Conservation (phyloP, 2,797 vertebrate genomes). For the Muscicapa striata region DNA sequence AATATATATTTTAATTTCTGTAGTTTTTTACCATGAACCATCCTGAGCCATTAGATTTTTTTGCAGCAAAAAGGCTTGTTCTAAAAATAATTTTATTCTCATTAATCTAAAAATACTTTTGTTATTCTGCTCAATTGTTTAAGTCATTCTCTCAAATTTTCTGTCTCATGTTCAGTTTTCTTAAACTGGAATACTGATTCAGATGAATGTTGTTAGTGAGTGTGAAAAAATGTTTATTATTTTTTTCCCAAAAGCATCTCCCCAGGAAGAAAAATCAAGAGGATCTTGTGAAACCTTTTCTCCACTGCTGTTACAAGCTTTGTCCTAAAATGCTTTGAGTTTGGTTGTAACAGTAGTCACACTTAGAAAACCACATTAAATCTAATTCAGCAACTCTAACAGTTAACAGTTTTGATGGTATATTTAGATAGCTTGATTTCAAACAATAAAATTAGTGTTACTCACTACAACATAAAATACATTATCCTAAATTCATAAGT, state of each 20-base stretch:
- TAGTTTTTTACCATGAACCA: neutral
- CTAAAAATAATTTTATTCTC: constrained; percentile 17
- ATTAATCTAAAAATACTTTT: neutral
- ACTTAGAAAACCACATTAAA: neutral
- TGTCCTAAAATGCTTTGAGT: neutral
- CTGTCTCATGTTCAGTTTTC: neutral
- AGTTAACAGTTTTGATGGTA: neutral
- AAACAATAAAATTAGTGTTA: neutral
- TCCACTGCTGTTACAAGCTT: neutral
- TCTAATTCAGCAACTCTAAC: neutral
- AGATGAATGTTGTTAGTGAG: neutral
- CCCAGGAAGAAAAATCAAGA: neutral
- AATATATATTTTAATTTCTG: neutral
- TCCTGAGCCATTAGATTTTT: neutral
- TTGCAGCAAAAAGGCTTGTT: neutral
- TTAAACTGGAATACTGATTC: neutral
- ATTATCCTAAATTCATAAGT: neutral
- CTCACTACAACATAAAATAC: neutral
- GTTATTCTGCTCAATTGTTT: neutral
- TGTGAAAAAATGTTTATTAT: constrained; percentile 10
- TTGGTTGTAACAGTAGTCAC: neutral
- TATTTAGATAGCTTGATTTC: neutral
- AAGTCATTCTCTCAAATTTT: neutral
- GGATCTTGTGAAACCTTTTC: neutral
- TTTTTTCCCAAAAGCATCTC: neutral